Conservation (phyloP, 2,113 vertebrate genomes). For the Nannobrachium achirus region DNA sequence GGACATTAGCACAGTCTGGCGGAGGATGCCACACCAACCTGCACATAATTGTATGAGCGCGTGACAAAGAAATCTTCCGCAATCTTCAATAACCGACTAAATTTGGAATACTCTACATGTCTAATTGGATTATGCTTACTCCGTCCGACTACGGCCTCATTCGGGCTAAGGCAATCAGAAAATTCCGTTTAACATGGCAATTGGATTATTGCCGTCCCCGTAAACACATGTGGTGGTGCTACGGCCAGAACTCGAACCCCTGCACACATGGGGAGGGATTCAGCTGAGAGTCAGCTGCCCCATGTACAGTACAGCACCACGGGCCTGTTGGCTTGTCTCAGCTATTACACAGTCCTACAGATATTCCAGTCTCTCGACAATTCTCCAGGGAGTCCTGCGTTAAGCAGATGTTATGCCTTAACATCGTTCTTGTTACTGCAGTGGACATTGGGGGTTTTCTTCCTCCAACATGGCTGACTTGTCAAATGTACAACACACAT, state of each 20-base stretch:
- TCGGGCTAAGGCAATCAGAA: too few relatives aligned
- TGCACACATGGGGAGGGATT: slow-evolving; percentile 40
- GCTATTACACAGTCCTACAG: slow-evolving; percentile 2
- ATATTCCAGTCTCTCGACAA: slow-evolving; percentile 1
- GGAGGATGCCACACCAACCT: too few relatives aligned
- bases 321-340: slow-evolving; percentile 18
- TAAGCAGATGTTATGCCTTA: not conserved
- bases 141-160: too few relatives aligned
- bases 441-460: not conserved
- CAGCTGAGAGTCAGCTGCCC: slow-evolving; percentile 64
- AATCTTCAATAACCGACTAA: too few relatives aligned
- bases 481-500: not conserved
- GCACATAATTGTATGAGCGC: too few relatives aligned
- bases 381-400: not conserved
- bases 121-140: too few relatives aligned
- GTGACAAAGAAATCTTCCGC: too few relatives aligned
- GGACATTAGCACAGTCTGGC: too few relatives aligned
- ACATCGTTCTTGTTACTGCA: not conserved
- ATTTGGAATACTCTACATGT: too few relatives aligned
- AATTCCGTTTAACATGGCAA: too few relatives aligned
- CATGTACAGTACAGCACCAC: slow-evolving; percentile 23
- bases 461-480: not conserved
- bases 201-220: too few relatives aligned
- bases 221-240: slow-evolving; percentile 39
- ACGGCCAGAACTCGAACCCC: slow-evolving; percentile 38